phyloP scores from a whole-genome alignment of 2,888 invertebrate species.

The Pseudeuparius sepicola region DNA sequence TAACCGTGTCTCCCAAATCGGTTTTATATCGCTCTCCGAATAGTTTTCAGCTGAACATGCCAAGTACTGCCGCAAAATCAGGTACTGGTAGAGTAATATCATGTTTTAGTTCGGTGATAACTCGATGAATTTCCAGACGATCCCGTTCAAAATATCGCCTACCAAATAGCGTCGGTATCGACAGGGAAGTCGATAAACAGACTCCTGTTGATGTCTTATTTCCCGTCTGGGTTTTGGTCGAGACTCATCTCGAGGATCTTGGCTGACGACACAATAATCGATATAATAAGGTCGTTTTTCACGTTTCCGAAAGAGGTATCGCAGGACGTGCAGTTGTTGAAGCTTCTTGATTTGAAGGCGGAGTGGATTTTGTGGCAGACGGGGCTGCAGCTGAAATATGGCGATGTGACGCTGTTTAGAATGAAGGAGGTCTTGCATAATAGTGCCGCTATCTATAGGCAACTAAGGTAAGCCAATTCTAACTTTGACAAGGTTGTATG shows the following conservation, averaged over 20 bases:
- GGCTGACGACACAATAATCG: slow-evolving; percentile 77
- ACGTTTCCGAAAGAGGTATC: slow-evolving; percentile 59
- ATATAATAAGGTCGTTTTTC: slow-evolving; percentile 66
- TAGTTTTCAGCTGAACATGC: slow-evolving; percentile 35
- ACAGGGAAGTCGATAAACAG: slow-evolving; percentile 56
- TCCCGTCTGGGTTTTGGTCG: slow-evolving; percentile 98
- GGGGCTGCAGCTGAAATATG: slow-evolving; percentile 78
- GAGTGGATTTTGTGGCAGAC: slow-evolving; percentile 94
- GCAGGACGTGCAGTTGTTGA: slow-evolving; percentile 49
- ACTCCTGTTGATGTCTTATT: slow-evolving; percentile 88
- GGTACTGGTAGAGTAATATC: neutral
- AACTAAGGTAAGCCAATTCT: slow-evolving; percentile 38
- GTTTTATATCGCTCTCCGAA: slow-evolving; percentile 35
- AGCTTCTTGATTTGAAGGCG: slow-evolving; percentile 57
- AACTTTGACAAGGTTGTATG: slow-evolving; percentile 1
- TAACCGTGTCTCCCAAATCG: slow-evolving; percentile 43
- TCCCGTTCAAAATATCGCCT: slow-evolving; percentile 25
- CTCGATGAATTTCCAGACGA: too few species aligned
- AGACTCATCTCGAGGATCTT: slow-evolving; percentile 84
- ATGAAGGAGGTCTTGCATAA: slow-evolving; percentile 65
- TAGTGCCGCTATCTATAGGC: slow-evolving; percentile 42
- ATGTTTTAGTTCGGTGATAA: neutral
- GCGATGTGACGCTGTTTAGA: slow-evolving; percentile 69
- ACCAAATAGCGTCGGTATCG: slow-evolving; percentile 38
- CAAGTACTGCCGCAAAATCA: slow-evolving; percentile 23